A percentile compares a stretch with the other conserved stretches of the same genome.
These are phyloP conservation scores for Cancer borealis DNA, from an alignment of 2,888 invertebrate genomes.

Conservation along the genomic window DNA sequence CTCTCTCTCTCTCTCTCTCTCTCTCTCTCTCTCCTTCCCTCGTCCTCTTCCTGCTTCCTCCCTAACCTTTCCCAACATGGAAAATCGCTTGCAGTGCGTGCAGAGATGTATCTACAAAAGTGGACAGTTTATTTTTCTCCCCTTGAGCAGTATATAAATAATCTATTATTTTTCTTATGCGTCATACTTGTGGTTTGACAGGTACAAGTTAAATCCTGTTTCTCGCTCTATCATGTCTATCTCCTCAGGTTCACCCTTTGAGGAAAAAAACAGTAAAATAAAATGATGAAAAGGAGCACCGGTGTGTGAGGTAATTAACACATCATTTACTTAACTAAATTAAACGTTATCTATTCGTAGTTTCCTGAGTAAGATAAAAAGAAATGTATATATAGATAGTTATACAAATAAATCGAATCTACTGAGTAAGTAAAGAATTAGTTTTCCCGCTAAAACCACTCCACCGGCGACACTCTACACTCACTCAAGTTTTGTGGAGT, in stretches of 20 bases:
- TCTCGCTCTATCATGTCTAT: not conserved
- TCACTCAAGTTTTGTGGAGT: not conserved
- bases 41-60: not conserved
- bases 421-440: not conserved
- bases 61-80: not conserved
- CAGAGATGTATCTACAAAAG: not conserved
- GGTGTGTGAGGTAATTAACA: not conserved
- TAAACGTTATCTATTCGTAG: not conserved
- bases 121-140: not conserved
- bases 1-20: not conserved
- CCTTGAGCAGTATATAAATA: not conserved
- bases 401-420: not conserved
- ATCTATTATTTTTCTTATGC: not conserved
- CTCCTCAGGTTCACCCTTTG: not conserved
- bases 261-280: not conserved
- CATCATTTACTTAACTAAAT: not conserved
- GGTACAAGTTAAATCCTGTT: not conserved
- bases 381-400: not conserved
- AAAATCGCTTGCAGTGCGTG: not conserved
- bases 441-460: not conserved
- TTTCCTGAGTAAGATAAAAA: not conserved
- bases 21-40: not conserved
- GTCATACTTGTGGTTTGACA: slow-evolving; percentile 10
- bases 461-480: not conserved
- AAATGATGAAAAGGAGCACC: not conserved